These are phyloP conservation scores for Lanius ludovicianus DNA, from an alignment of 2,113 vertebrate genomes.

Conservation along the genomic window DNA sequence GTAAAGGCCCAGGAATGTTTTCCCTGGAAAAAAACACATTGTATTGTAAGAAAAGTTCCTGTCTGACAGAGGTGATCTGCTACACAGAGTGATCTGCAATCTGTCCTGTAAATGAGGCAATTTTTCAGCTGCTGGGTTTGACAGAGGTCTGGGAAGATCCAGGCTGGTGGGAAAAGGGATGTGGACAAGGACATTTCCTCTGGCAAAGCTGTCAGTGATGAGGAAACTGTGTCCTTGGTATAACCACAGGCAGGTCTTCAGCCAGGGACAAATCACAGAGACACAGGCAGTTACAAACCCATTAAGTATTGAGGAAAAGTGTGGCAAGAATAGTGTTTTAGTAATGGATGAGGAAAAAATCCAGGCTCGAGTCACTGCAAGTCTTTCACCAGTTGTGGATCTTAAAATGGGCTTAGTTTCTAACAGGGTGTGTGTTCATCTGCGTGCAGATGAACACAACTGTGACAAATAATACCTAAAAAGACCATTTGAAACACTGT, in stretches of 20 bases:
- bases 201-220: not conserved
- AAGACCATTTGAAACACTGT: not conserved
- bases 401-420: not conserved
- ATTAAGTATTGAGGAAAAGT: not conserved
- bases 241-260: not conserved
- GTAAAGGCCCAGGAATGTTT: not conserved
- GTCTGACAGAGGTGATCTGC: not conserved
- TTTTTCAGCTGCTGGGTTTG: not conserved
- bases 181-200: not conserved
- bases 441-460: not conserved
- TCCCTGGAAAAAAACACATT: not conserved
- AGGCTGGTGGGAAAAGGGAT: not conserved
- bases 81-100: not conserved
- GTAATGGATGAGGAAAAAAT: not conserved
- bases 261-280: not conserved
- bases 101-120: accelerated
- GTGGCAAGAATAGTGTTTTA: not conserved
- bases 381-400: not conserved
- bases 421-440: not conserved
- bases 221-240: not conserved
- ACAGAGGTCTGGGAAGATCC: not conserved
- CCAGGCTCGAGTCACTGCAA: not conserved
- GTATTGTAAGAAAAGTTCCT: not conserved
- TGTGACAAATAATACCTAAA: not conserved
- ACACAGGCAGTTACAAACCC: not conserved